Base-by-base conservation (phyloP, 1,140 invertebrate species). In the Bombus huntii region DNA sequence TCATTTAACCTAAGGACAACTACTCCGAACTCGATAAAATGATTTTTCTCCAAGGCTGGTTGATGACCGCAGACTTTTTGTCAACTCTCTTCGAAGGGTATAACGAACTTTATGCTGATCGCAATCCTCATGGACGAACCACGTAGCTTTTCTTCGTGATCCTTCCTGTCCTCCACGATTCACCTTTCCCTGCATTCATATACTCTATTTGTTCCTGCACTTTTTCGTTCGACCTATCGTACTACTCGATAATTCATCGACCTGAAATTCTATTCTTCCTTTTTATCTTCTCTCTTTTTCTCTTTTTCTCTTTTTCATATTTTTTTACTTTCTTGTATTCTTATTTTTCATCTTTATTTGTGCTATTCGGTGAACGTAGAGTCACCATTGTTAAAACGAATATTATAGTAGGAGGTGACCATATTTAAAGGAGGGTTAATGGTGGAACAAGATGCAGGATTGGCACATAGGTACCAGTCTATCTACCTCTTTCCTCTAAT, bases 1-100 rank as follows among this genome's bases (percentile, higher is more conserved):
- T 94, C 91, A 91, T 92, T 93, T 79, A 62, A 93, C 92, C 89
- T 94, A 95, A 95, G 93, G 94, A 92, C 93, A 91, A 94, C 94
- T 94, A 92, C 93, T 94, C 89, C 73, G 92, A 90, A 94, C 94
- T 94, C 93, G 92, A 94, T 94, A 93, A 92, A 94, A 94, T 92
- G 85, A 89, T 94, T 94, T 95, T 94, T 94, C 93, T 87, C 59
- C 72, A 81, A 31, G 72, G 72, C 86, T 66, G 73, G 83, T 83
- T 62, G 77, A 81, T 66, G 76, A 74, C 68, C 65, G 76, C 79
- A 86, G 76, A 37, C 62, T 91, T 91, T 91, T 92, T 91, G 88
- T 91, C 85, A 80, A 70, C 89, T 78, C 83, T 88, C 87, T 89
- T 87, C 90, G 91, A 85, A 91, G 86, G 89, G 92, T 93, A 93